These are phyloP conservation scores for Syritta pipiens DNA, from an alignment of 2,888 invertebrate species.

Conservation along the genomic window DNA sequence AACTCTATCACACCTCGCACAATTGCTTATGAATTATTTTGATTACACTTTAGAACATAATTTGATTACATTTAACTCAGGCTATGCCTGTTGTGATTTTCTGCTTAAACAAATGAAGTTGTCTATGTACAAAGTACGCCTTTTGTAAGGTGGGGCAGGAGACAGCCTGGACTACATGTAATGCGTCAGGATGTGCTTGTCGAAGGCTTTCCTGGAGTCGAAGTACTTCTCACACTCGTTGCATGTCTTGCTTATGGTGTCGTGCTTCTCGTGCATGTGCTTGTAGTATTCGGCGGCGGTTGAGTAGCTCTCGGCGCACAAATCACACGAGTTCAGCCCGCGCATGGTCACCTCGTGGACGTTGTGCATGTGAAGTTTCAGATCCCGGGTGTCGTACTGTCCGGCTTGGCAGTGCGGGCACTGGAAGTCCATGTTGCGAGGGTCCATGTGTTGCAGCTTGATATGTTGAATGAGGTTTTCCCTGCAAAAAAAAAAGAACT, in stretches of 20 bases:
- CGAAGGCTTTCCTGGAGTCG: conserved; percentile 61
- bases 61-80: background rate
- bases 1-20: background rate
- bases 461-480: conserved; percentile 65
- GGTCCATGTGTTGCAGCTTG: conserved; percentile 58
- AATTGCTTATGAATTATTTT: background rate
- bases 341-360: conserved; percentile 57
- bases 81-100: conserved; percentile 1
- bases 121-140: conserved; percentile 20
- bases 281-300: conserved; percentile 58
- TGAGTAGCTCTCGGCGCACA: conserved; percentile 48
- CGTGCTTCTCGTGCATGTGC: conserved; percentile 67
- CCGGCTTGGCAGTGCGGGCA: conserved; percentile 55
- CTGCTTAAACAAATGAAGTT: background rate
- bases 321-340: conserved; percentile 63
- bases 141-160: background rate
- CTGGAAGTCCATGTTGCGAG: conserved; percentile 60
- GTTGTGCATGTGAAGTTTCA: conserved; percentile 63
- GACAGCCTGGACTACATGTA: conserved; percentile 39
- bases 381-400: conserved; percentile 64
- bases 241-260: conserved; percentile 65
- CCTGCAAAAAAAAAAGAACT: conserved; percentile 28
- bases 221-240: conserved; percentile 67
- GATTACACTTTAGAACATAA: background rate
- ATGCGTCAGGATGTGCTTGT: conserved; percentile 66